Evolutionary conservation across 1,140 invertebrate genomes (phyloP), one percentile per base, ranked within the genome.

Genomic region (Papilio dardanus): DNA sequence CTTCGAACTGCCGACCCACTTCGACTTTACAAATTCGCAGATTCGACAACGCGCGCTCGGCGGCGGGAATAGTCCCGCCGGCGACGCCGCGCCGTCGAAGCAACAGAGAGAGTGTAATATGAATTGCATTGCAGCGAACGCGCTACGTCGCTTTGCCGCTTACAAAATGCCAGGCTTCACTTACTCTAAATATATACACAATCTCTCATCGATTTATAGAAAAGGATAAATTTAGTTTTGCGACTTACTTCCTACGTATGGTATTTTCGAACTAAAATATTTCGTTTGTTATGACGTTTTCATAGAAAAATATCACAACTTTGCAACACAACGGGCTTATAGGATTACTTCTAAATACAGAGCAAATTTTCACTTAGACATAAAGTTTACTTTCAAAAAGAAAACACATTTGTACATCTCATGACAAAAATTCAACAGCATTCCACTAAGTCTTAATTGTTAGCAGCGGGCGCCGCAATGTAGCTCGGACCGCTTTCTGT

Each of bases 401-500:
- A 50, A 71, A 93, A 91, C 89, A 92, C 87, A 93, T 93, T 93
- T 93, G 91, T 93, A 93, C 91, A 93, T 92, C 91, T 91, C 86
- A 92, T 91, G 89, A 91, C 89, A 92, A 92, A 68, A 91, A 90
- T 92, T 92, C 88, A 93, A 92, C 90, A 92, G 90, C 88, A 91
- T 92, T 91, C 88, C 89, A 93, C 89, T 88, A 90, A 89, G 87
- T 91, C 90, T 92, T 91, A 90, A 87, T 86, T 89, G 86, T 75
- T 82, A 78, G 75, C 79, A 81, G 76, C 79, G 81, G 86, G 86
- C 82, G 71, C 77, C 79, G 76, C 84, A 89, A 88, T 83, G 76
- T 83, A 88, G 86, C 88, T 86, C 86, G 85, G 88, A 89, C 88
- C 86, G 85, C 85, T 86, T 88, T 85, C 83, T 46, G 90, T 92